Base-by-base conservation (phyloP, 2,888 invertebrate species). In the Odontocolon sp. region DNA sequence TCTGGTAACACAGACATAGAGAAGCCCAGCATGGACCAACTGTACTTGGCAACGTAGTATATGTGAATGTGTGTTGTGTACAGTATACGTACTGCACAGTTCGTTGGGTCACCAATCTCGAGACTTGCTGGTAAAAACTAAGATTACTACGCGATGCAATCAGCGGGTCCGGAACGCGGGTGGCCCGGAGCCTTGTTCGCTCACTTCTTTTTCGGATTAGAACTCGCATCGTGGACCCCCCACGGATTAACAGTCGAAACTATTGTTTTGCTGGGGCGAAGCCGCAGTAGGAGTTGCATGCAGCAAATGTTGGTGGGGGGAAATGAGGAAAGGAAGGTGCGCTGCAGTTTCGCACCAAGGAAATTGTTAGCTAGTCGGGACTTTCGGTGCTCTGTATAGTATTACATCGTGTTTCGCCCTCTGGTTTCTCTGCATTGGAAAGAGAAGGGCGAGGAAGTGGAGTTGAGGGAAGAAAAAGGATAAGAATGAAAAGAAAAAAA, bases 131-230 rank as follows among this genome's bases (percentile, higher is more conserved):
- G 82, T 85, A 88, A 88, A 88, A 88, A 88, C 86, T 83, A 85
- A 88, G 88, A 87, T 88, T 88, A 86, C 87, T 84, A 85, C 86
- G 85, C 86, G 84, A 88, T 87, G 87, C 85, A 88, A 88, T 88
- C 88, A 88, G 82, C 83, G 71, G 73, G 52, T 64, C 70, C 50
- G 33, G 61, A 52, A 47, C 47, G 33, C 18, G 8, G 47, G 63
- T 33, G 26, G 5, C 16, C 42, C 40, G 26, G 16, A 42, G 45
- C 21, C 6, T 8, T 16, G 4, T 28, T 63, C 33, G 23, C 40
- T 23, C 56, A 63, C 78, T 79, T 80, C 77, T 79, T n/a, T n/a
- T 80, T 79, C 71, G 75, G 57, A 77, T 79, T 79, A 77, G 69
- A 67, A 77, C 68, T 42, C 54, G 21, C 56, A 40, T 40, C 63